These are phyloP conservation scores for Parauchenoglanis ngamensis DNA, from an alignment of 2,797 vertebrate species.

Conservation along the genomic window DNA sequence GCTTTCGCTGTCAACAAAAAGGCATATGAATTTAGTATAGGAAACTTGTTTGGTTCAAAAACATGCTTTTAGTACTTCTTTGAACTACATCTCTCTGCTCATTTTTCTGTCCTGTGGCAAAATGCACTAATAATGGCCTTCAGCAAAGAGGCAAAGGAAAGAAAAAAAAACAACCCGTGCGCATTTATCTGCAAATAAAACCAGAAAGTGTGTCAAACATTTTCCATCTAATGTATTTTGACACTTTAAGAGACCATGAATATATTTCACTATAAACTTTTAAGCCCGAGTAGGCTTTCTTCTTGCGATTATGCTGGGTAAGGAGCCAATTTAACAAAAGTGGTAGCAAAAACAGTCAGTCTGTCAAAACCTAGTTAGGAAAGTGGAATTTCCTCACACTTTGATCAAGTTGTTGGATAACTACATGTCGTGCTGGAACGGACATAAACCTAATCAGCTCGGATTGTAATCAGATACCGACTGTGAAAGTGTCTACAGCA, in stretches of 20 bases:
- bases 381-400: not conserved
- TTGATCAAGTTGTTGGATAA: not conserved
- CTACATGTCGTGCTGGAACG: not conserved
- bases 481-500: not conserved
- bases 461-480: not conserved
- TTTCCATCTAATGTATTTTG: not conserved
- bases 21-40: not conserved
- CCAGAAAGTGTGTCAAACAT: not conserved
- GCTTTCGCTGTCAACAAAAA: not conserved
- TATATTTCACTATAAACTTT: not conserved
- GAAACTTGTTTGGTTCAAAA: not conserved
- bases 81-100: not conserved
- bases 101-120: not conserved
- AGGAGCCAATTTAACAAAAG: not conserved
- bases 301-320: not conserved
- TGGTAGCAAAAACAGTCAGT: not conserved
- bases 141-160: not conserved
- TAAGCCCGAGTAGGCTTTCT: not conserved
- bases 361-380: not conserved
- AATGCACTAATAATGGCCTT: not conserved
- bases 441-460: not conserved
- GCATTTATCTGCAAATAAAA: not conserved
- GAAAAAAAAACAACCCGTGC: too few species aligned
- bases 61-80: not conserved
- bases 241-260: not conserved